These are phyloP conservation scores for Zaprionus gabonicus DNA, from an alignment of 1,140 invertebrate species.

Conservation along the genomic window DNA sequence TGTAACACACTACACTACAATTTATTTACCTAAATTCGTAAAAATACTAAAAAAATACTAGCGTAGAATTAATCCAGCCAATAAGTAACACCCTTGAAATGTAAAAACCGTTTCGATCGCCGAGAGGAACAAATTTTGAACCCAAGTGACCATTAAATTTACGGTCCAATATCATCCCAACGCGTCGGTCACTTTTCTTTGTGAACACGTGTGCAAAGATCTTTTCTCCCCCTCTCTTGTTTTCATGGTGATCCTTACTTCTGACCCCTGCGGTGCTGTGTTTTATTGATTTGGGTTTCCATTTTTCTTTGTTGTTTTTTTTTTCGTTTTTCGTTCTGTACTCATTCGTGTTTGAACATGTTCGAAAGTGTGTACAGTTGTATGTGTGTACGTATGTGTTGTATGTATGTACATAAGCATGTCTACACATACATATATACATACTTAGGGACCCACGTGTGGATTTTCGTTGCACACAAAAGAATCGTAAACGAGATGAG, in stretches of 20 bases:
- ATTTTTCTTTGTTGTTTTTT: slow-evolving; percentile 40
- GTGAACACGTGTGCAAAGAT: slow-evolving; percentile 77
- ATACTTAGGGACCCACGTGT: background rate
- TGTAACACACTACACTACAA: too few relatives aligned
- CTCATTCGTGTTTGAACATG: slow-evolving; percentile 28
- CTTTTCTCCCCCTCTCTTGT: slow-evolving; percentile 50
- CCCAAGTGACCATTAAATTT: slow-evolving; percentile 61
- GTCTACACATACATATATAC: background rate
- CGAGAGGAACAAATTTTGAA: slow-evolving; percentile 56
- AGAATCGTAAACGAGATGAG: slow-evolving; percentile 1
- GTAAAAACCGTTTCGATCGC: slow-evolving; percentile 15
- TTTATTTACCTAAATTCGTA: too few relatives aligned
- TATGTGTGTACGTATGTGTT: background rate
- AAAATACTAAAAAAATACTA: background rate
- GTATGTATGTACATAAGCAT: slow-evolving; percentile 1
- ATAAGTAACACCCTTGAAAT: background rate
- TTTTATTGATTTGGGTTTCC: slow-evolving; percentile 77
- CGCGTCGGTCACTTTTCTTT: slow-evolving; percentile 72
- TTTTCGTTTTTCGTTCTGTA: slow-evolving; percentile 34
- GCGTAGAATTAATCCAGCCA: background rate
- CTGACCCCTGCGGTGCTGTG: slow-evolving; percentile 68
- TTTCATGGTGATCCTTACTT: slow-evolving; percentile 44
- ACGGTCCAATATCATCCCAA: slow-evolving; percentile 37
- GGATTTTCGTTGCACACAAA: background rate
- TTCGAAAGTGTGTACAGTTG: slow-evolving; percentile 12